Percentiles rank a stretch among this genome's conserved stretches.
These are phyloP conservation scores for Incurvaria masculella DNA, from an alignment of 2,888 invertebrate genomes.

Conservation along the genomic window DNA sequence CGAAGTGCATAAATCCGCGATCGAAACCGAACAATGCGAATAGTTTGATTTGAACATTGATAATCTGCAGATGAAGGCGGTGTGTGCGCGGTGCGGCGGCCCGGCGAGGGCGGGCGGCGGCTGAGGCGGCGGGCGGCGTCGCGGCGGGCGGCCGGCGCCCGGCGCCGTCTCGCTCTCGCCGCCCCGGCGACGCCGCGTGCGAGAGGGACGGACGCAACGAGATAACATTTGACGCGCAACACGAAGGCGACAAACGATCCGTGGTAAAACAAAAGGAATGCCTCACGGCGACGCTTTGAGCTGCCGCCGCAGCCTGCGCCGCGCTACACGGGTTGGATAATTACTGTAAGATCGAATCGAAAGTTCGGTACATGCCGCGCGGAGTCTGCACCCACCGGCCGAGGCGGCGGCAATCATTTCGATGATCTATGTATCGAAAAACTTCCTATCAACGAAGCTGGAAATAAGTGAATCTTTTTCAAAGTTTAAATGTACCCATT, in stretches of 20 bases:
- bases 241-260: slow-evolving; percentile 54
- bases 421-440: too few species aligned
- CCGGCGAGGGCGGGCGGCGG: slow-evolving; percentile 47
- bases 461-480: too few species aligned
- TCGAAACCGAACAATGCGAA: too few species aligned
- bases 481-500: too few species aligned
- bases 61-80: too few species aligned
- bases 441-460: too few species aligned
- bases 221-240: slow-evolving; percentile 25
- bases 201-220: slow-evolving; percentile 24
- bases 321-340: slow-evolving; percentile 57
- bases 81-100: slow-evolving; percentile 41
- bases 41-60: too few species aligned
- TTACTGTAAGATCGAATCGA: slow-evolving; percentile 57
- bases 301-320: slow-evolving; percentile 52
- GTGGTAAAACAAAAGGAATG: slow-evolving; percentile 58
- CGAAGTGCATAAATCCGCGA: too few species aligned
- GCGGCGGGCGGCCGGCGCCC: slow-evolving; percentile 50
- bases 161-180: slow-evolving; percentile 37
- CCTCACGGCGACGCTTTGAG: slow-evolving; percentile 55
- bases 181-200: slow-evolving; percentile 14
- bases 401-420: too few species aligned
- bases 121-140: slow-evolving; percentile 35
- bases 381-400: too few species aligned
- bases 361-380: slow-evolving; percentile 37